Base-by-base conservation (phyloP, 92 coral and sea anemone genomes). In the Zoanthus sociatus region DNA sequence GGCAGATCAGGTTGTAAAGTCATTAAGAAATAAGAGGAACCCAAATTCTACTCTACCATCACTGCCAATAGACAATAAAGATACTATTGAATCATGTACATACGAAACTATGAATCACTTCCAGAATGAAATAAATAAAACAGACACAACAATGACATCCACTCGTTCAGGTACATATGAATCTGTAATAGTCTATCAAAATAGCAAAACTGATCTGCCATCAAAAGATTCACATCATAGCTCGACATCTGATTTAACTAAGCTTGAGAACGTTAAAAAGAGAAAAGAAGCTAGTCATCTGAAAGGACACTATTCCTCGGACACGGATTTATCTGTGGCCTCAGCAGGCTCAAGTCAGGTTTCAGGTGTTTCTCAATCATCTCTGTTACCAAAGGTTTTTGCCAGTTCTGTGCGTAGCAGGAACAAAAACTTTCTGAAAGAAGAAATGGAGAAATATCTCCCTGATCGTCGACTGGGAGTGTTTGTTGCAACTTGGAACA, bases 401-500 rank as follows among this genome's bases (percentile, higher is more conserved):
- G 99, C 95, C 20, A 84, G 76, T 68, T 89, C 77, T 78, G 99
- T 93, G 51, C 92, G 98, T 42, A 89, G 88, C 67, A 91, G 99
- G 78, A 97, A 90, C 88, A 87, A 91, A 58, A 95, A 95, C 89
- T 97, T 97, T 89, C 79, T 97, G 42, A 86, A 83, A 74, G 98
- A 97, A 75, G 99, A 97, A 84, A 92, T 97, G 94, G 95, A 95
- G 78, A 93, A 91, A 13, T 93, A 97, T 83, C 88, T 97, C 60
- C 99, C 99, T 37, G 98, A 97, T 76, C 88, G 79, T 5, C 87
- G 83, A 76, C 90, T 97, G 82, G 94, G 95, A 13, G 78, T 97
- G 50, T 97, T 97, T 90, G 92, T 97, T 20, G 97, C 95, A 79
- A 97, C 99, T 20, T 97, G 99, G 99, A 97, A 97, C 78, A 97